Evolutionary conservation across 2,797 vertebrate genomes (phyloP).

Genomic region (Sebastes trivittatus): DNA sequence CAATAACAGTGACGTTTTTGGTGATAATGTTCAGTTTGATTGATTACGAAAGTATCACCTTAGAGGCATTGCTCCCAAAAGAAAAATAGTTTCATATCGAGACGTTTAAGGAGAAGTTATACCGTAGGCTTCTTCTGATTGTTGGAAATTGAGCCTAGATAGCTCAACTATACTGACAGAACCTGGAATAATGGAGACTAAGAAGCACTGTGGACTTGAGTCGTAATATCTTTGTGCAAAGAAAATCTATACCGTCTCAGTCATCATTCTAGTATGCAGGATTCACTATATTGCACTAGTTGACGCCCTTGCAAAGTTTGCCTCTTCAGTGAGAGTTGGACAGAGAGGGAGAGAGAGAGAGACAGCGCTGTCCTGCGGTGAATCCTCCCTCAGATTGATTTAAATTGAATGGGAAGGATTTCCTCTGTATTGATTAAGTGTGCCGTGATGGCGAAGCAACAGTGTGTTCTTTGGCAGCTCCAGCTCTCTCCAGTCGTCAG

Average conservation of each 20-base stretch:
- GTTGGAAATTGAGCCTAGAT: neutral
- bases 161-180: neutral
- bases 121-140: neutral
- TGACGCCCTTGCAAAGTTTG: slow-evolving; percentile 36
- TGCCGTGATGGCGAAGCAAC: slow-evolving; percentile 43
- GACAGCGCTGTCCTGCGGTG: slow-evolving; percentile 1
- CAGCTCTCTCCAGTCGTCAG: slow-evolving; percentile 45
- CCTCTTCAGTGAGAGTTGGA: neutral
- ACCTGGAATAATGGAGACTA: neutral
- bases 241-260: neutral
- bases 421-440: slow-evolving; percentile 68
- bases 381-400: slow-evolving; percentile 49
- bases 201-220: neutral
- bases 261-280: neutral
- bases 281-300: neutral
- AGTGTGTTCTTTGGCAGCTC: slow-evolving; percentile 50
- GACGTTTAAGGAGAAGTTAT: neutral
- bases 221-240: neutral
- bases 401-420: slow-evolving; percentile 65
- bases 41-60: neutral
- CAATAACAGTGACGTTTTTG: neutral
- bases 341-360: neutral
- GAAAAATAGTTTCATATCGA: neutral
- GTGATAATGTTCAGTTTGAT: neutral
- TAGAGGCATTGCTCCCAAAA: too few relatives aligned